phyloP scores from a whole-genome alignment of 2,113 vertebrate genomes.

The Anarhynchus alexandrinus region DNA sequence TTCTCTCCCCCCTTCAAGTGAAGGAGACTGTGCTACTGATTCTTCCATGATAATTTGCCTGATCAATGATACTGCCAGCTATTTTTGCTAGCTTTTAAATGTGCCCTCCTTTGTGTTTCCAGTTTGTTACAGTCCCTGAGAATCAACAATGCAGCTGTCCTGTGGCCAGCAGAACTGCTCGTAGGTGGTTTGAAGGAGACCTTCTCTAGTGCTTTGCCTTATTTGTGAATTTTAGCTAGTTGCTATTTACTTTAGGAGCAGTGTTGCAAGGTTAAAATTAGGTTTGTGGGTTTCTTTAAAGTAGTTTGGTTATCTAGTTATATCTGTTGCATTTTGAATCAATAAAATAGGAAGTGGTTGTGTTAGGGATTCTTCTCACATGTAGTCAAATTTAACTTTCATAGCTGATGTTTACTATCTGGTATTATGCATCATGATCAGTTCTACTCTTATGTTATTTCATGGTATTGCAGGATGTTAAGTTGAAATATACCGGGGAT shows the following conservation, averaged over 20 bases:
- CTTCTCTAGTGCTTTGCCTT: background rate
- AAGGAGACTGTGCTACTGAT: background rate
- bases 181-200: background rate
- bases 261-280: background rate
- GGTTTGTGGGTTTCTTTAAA: background rate
- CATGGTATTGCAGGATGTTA: background rate
- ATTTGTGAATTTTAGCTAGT: background rate
- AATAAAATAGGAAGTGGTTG: background rate
- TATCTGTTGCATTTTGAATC: background rate
- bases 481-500: background rate
- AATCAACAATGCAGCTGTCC: background rate
- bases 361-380: background rate
- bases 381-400: background rate
- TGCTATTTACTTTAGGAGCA: background rate
- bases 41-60: background rate
- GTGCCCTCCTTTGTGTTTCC: background rate
- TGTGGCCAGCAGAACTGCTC: background rate
- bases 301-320: background rate
- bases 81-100: background rate
- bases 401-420: background rate
- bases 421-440: background rate
- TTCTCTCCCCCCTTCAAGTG: background rate
- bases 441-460: background rate
- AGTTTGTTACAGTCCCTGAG: background rate
- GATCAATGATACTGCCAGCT: background rate